Evolutionary conservation across 1,140 invertebrate species (phyloP), one percentile per base, ranked within the genome.

Genomic region (Cherax destructor): DNA sequence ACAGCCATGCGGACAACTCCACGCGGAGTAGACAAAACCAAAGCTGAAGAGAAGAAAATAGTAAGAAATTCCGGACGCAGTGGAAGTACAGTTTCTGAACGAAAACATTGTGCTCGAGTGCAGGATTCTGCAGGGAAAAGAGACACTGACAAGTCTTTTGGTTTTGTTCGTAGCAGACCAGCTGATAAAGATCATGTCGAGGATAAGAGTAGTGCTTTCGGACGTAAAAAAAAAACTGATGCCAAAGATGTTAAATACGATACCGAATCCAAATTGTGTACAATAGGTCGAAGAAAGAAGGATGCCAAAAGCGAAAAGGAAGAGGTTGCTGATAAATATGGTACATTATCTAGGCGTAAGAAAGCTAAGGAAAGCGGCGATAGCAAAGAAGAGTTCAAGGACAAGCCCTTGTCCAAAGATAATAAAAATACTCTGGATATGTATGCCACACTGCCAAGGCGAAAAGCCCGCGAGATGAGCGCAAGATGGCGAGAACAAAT

Each of bases 371-470:
- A 93, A 24, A 83, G 72, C 52, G 83, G 81, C 11, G 90, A 93
- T 18, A 74, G 77, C 77, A 89, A 86, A 86, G 83, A 91, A 79
- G 91, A 90, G 49, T 56, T 52, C n/a, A 74, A 83, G 30, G 79
- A 50, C 24, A 79, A 81, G 11, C 21, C 56, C 11, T 24, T 91
- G 49, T 79, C 89, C 21, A 91, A 92, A 65, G 92, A 93, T 49
- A 93, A 41, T 74, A 93, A 93, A 78, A 80, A 93, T 69, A 93
- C 96, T 0, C 94, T 96, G 7, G 96, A 97, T 86, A 96, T 96
- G 93, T 97, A 97, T 80, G 97, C 96, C 3, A 97, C 97, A 0
- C 94, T 97, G 13, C 97, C 97, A 0, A 95, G 97, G n/a, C 95
- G 97, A 76, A 95, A 94, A 77, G 94, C 94, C 95, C 83, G 95